Conservation (phyloP, 1,140 invertebrate species). For the Lordiphosa stackelbergi region DNA sequence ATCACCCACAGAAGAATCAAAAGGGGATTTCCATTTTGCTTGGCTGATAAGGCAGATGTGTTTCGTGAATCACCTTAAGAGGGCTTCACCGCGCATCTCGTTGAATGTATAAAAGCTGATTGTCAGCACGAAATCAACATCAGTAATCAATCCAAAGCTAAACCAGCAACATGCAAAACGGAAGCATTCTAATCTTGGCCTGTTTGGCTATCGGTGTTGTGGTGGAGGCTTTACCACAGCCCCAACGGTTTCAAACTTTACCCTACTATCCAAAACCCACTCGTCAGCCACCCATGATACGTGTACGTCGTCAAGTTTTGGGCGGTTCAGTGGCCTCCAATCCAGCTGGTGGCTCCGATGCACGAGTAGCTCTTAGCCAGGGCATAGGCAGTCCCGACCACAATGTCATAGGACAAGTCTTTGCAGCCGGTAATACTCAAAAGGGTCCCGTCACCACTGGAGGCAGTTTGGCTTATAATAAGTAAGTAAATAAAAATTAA, state of each 20-base stretch:
- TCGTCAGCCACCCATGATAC: constrained; percentile 25
- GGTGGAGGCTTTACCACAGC: constrained; percentile 45
- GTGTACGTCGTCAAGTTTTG: constrained; percentile 53
- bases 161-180: constrained; percentile 42
- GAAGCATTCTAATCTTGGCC: constrained; percentile 41
- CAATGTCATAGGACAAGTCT: constrained; percentile 58
- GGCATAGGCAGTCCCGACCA: constrained; percentile 61
- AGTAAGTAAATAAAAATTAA: constrained; percentile 37
- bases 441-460: constrained; percentile 57
- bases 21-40: background rate
- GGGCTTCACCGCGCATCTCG: constrained; percentile 19
- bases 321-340: constrained; percentile 58
- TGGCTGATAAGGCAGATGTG: constrained; percentile 9
- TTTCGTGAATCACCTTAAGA: constrained; percentile 30
- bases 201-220: constrained; percentile 41
- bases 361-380: constrained; percentile 41
- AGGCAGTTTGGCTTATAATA: constrained; percentile 63
- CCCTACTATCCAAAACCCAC: constrained; percentile 43
- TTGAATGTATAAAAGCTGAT: constrained; percentile 27
- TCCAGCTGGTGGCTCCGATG: constrained; percentile 61
- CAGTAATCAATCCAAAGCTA: constrained; percentile 24
- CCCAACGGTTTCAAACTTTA: constrained; percentile 34
- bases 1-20: background rate
- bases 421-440: constrained; percentile 63
- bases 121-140: constrained; percentile 8